Base-by-base conservation (phyloP, 2,888 invertebrate species). In the Tenthredo distinguenda region DNA sequence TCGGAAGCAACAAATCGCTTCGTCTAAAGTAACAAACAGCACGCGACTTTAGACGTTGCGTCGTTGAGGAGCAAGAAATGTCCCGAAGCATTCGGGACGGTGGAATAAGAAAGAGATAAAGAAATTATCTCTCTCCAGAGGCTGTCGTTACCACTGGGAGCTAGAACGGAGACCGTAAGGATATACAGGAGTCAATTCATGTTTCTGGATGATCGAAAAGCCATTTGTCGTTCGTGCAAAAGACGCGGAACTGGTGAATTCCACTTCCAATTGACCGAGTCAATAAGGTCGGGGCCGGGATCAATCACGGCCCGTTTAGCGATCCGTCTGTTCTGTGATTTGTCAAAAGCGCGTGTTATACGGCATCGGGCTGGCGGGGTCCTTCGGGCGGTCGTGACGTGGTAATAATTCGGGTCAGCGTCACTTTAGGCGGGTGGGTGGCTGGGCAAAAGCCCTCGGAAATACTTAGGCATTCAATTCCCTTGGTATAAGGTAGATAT, bases 21-120 rank as follows among this genome's bases (percentile, higher is more conserved):
- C 88, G 89, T 89, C 91, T 89, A 88, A 90, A 87, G 84, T 90
- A 91, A 91, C 90, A 90, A 90, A 91, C 90, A 89, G 89, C 87
- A 87, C 88, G 88, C 87, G 31, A 21, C 34, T 31, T 50, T 18
- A 31, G 26, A 55, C 76, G 55, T 77, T 37, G 55, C 12, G 34
- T 12, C 31, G 26, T 21, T 68, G 9, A 77, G 55, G 50, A 34
- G 47, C 2, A n/a, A 47, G 21, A 43, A 74, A 43, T 40, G 10
- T 43, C 21, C 12, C 15, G 40, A 15, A 74, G 74, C 26, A 21
- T 74, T 10, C 26, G 18, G 2, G 43, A 74, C 43, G 74, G 74
- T 71, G 37, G 12, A 43, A 74, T 43, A 40, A 21, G 26, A n/a
- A 34, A 74, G 26, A 43, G 26, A 74, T n/a, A 12, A 43, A 43